Base-by-base conservation (phyloP, 2,797 vertebrate species). In the Austrolebias charrua region DNA sequence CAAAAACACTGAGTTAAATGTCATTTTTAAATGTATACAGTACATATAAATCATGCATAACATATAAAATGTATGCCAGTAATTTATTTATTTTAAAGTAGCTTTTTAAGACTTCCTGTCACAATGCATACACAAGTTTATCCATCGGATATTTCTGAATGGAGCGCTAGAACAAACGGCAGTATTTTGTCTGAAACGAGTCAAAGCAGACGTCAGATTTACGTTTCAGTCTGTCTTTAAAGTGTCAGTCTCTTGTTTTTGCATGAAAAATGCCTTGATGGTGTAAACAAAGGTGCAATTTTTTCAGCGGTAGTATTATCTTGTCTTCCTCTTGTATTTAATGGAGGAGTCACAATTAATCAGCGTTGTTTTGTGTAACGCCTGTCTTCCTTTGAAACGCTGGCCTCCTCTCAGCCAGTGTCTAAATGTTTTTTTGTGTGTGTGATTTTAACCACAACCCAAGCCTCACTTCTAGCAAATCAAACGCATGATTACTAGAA, bases 361-460 rank as follows among this genome's bases (percentile, higher is more conserved):
- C 38, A 24, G 31, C 4, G 50, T 11, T 7, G 71, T 63, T 61
- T 29, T 8, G 10, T n/a, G 18, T 65, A 46, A 45, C 47, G 33
- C 14, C 18, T 57, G 35, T 61, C n/a, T 49, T 69, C 28, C 18
- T 55, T 62, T 69, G 54, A 62, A 50, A 56, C 3, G 42, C 6
- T 28, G 12, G 14, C 12, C 38, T 75, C 46, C n/a, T 46, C 42
- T 45, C 12, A 56, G 65, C 51, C 58, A 52, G 38, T 52, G 52
- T 69, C 61, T 69, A 33, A 69, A 75, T 60, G 18, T 11, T 9
- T 18, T 43, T 5, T 38, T 76, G 63, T n/a, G n/a, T n/a, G n/a
- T n/a, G 12, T 54, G 48, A 63, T 49, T 48, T 55, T 43, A 79
- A 69, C 29, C n/a, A 51, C 10, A 63, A n/a, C 57, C 28, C 31